These are phyloP conservation scores for Onychomys torridus DNA, from an alignment of 2,797 vertebrate species.

Conservation along the genomic window DNA sequence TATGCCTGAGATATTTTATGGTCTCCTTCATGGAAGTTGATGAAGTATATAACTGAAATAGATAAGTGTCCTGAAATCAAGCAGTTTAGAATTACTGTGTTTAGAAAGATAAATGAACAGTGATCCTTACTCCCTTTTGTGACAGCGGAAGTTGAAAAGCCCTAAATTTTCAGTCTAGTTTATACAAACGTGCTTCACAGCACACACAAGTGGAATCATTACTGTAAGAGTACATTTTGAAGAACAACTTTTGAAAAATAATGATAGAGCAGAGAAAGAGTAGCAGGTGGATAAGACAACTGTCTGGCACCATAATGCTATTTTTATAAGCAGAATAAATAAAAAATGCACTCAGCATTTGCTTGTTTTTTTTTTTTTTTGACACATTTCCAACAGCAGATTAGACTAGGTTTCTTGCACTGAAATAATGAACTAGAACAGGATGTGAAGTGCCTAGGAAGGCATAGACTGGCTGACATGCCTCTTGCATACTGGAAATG, in stretches of 20 bases:
- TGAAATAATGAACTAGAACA: constrained; percentile 40
- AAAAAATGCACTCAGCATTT: constrained; percentile 61
- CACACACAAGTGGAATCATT: neutral
- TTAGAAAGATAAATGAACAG: constrained; percentile 72
- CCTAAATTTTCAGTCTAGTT: constrained; percentile 26
- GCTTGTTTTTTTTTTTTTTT: constrained; percentile 38
- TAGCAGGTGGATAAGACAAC: constrained; percentile 42
- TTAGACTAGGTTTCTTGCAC: constrained; percentile 24
- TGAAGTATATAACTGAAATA: constrained; percentile 46
- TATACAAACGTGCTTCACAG: constrained; percentile 31
- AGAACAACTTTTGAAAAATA: constrained; percentile 41
- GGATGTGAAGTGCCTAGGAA: neutral
- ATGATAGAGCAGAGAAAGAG: constrained; percentile 31
- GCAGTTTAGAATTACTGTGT: constrained; percentile 54
- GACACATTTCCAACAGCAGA: constrained; percentile 54
- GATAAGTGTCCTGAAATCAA: constrained; percentile 46
- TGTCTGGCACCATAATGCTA: constrained; percentile 51
- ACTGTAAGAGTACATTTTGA: constrained; percentile 20
- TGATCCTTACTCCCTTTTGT: constrained; percentile 55
- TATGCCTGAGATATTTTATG: constrained; percentile 66
- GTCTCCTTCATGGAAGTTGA: constrained; percentile 69
- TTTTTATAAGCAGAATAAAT: constrained; percentile 64
- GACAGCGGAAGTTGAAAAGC: constrained; percentile 45
- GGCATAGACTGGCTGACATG: neutral
- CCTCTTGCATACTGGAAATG: neutral